These are phyloP conservation scores for Paracentrotus lividus DNA, from an alignment of 53 echinoderm and acorn worm genomes.

Conservation along the genomic window DNA sequence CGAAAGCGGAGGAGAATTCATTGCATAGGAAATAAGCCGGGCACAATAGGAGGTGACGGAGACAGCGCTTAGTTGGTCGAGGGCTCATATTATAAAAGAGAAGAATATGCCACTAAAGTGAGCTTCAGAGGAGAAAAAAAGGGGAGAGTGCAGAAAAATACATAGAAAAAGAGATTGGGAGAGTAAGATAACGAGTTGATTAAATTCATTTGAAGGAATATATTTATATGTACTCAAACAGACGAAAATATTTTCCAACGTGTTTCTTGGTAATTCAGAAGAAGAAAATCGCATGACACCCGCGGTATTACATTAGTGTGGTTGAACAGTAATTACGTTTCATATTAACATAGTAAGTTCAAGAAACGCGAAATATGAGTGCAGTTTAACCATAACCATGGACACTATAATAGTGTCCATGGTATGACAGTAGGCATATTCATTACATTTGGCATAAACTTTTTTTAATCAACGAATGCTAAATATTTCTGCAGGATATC, in stretches of 20 bases:
- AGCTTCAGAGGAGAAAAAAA: not conserved
- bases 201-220: not conserved
- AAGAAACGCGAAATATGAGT: no score
- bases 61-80: conserved; percentile 20
- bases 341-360: no score
- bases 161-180: not conserved
- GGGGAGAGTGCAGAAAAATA: not conserved
- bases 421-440: no score
- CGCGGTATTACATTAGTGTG: no score
- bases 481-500: not conserved
- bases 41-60: conserved; percentile 49
- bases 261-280: no score
- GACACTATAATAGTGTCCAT: no score
- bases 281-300: no score
- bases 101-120: conserved; percentile 37
- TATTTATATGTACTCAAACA: not conserved
- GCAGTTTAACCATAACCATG: no score
- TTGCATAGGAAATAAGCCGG: conserved; percentile 69
- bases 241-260: not conserved
- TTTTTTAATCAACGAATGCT: no score
- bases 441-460: no score
- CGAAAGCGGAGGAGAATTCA: conserved; percentile 59
- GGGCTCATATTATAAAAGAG: conserved; percentile 27
- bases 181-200: not conserved
- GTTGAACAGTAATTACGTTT: no score